Conservation (phyloP, 2,888 invertebrate genomes). For the Sisyra terminalis region DNA sequence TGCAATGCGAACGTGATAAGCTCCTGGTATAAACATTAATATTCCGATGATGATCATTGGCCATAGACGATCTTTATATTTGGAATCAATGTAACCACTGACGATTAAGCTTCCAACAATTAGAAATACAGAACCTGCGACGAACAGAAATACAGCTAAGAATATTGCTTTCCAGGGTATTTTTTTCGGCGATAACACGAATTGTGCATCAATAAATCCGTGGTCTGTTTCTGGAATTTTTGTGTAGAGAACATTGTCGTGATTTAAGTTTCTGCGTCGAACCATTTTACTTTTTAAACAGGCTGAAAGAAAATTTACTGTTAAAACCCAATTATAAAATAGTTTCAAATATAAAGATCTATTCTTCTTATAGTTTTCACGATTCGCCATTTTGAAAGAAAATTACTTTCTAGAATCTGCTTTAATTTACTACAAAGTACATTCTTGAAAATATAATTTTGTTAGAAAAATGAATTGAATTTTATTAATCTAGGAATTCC, state of each 20-base stretch:
- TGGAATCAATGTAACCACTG: constrained; percentile 62
- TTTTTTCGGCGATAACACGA: constrained; percentile 44
- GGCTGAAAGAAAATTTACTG: background rate
- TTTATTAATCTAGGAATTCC: no score
- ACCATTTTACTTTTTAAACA: constrained; percentile 31
- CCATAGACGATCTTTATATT: constrained; percentile 79
- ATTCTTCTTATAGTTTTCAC: no score
- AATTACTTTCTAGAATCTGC: no score
- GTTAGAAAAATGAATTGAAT: no score
- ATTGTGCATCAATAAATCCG: constrained; percentile 56
- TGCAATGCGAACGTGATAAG: constrained; percentile 78
- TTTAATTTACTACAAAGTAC: no score
- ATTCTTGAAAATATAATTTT: no score
- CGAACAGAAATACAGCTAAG: constrained; percentile 57
- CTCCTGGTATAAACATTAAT: constrained; percentile 83
- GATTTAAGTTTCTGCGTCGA: constrained; percentile 37
- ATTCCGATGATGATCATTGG: constrained; percentile 74
- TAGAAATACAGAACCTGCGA: constrained; percentile 62
- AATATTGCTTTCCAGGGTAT: constrained; percentile 75
- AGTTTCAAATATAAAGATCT: no score
- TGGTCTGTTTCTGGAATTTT: constrained; percentile 36
- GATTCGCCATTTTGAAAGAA: no score
- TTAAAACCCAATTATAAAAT: background rate
- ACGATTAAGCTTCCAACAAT: constrained; percentile 61
- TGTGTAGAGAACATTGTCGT: constrained; percentile 44